Base-by-base conservation (phyloP, 2,888 invertebrate genomes). In the Notocelia uddmanniana region DNA sequence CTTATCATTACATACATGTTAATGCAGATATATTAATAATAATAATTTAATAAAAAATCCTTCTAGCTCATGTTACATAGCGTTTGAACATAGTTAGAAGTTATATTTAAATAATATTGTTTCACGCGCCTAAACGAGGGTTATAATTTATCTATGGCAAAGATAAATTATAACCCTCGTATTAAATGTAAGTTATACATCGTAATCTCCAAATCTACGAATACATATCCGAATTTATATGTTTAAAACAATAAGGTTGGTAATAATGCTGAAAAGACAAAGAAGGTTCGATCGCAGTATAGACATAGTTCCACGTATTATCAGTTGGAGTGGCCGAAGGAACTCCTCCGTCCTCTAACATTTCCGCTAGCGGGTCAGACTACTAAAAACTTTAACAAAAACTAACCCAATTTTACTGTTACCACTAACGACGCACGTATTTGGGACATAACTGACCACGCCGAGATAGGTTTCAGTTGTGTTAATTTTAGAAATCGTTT, bases 251-350 rank as follows among this genome's bases (percentile, higher is more conserved):
- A 8, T 3, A 57, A 26, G 3, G 8, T 21, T 15, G 18, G 21
- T 15, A 34, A 63, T 23, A 37, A 23, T 52, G 11, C 10, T 3
- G 1, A 21, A 64, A 0, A 11, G 75, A 80, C 77, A 76, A 81
- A 83, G 73, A 80, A 18, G 58, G 48, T 18, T 76, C 37, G 60
- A 78, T 77, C 79, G 76, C 60, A 48, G 74, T 84, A 82, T 52
- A 79, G 74, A 78, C 80, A 85, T 83, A 80, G 78, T 79, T 82
- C 76, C 83, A 84, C 84, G 84, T 86, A 83, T 77, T 69, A 73
- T 77, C 83, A 80, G 81, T 77, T 80, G 76, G 74, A 77, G 74
- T 76, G 78, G 75, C 70, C 59, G 62, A 23, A 54, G 64, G 54
- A 68, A 75, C 70, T 69, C 66, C 68, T 67, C 64, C 74, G 60